These are phyloP conservation scores for Standfussiana lucernea DNA, from an alignment of 2,888 invertebrate genomes.

Conservation along the genomic window DNA sequence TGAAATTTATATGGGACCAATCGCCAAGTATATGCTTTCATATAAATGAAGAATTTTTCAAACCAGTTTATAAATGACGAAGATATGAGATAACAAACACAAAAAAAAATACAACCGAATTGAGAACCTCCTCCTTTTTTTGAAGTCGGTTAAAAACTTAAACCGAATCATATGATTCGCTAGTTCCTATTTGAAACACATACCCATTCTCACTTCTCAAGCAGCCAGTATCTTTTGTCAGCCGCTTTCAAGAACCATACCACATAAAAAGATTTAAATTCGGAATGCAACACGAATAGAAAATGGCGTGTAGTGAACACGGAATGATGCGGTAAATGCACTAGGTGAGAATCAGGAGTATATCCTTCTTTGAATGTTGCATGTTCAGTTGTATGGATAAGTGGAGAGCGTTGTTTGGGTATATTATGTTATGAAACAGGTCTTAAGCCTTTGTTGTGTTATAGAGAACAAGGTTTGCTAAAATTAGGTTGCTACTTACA, in stretches of 20 bases:
- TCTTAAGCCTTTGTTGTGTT: neutral
- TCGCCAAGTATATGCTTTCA: too few relatives aligned
- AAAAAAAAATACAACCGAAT: too few relatives aligned
- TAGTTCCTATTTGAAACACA: constrained; percentile 4
- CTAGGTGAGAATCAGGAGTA: constrained; percentile 35
- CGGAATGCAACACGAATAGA: constrained; percentile 34
- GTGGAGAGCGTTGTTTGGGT: constrained; percentile 4
- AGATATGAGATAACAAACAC: too few relatives aligned
- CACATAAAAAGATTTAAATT: constrained; percentile 45
- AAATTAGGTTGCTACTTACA: too few relatives aligned
- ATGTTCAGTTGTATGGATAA: constrained; percentile 17
- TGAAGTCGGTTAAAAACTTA: too few relatives aligned
- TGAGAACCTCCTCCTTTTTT: too few relatives aligned
- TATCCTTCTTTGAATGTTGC: constrained; percentile 24
- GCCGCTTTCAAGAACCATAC: neutral
- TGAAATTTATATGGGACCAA: too few relatives aligned
- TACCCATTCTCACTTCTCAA: neutral
- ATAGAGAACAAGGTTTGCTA: neutral
- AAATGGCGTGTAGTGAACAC: constrained; percentile 47
- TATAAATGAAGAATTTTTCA: too few relatives aligned
- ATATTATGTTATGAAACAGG: neutral
- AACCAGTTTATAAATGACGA: too few relatives aligned
- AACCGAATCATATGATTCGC: neutral
- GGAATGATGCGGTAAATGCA: constrained; percentile 46
- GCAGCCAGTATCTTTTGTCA: constrained; percentile 32